Base-by-base conservation (phyloP, 2,113 vertebrate genomes). In the Coptodon rendalli region DNA sequence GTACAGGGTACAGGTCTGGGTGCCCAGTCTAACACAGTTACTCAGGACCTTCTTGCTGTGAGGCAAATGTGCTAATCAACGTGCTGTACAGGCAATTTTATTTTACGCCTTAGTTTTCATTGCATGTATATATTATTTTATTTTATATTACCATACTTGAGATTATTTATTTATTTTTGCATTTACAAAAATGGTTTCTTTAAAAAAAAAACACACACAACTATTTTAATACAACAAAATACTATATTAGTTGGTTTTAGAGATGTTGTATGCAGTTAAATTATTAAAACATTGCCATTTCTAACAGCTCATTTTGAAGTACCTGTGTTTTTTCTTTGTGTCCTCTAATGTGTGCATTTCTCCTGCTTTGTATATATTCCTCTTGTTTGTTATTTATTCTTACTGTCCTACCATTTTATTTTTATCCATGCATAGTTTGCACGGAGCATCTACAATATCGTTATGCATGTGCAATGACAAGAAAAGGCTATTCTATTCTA, bases 181-280 rank as follows among this genome's bases (percentile, higher is more conserved):
- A 66, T 66, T 66, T 5, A 38, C 2, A 0, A 66, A 66, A 38
- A n/a, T n/a, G 31, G 36, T 66, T 66, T 66, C 17, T 36, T 63
- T 29, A 9, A 36, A 66, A 63, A 61, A 17, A 31, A 2, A 2
- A n/a, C n/a, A n/a, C n/a, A 0, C 0, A 3, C 0, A 63, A 63
- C 17, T 7, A 66, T 66, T n/a, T 66, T 66, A 38, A 66, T 5
- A 66, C 34, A 66, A 36, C 34, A 66, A 38, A 66, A 66, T 38
- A 66, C 34, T 0, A 66, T 38, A 66, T n/a, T 38, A 36, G 61
- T 22, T 38, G 61, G 38, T 66, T 66, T 66, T n/a, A 19, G 10
- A n/a, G 10, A 38, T 66, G 17, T 66, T 66, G 17, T 66, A 6
- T n/a, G 61, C 31, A 38, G 61, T n/a, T 66, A 66, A 66, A 38